Evolutionary conservation across 2,888 invertebrate genomes (phyloP).

Genomic region (Sussaba pulchella): DNA sequence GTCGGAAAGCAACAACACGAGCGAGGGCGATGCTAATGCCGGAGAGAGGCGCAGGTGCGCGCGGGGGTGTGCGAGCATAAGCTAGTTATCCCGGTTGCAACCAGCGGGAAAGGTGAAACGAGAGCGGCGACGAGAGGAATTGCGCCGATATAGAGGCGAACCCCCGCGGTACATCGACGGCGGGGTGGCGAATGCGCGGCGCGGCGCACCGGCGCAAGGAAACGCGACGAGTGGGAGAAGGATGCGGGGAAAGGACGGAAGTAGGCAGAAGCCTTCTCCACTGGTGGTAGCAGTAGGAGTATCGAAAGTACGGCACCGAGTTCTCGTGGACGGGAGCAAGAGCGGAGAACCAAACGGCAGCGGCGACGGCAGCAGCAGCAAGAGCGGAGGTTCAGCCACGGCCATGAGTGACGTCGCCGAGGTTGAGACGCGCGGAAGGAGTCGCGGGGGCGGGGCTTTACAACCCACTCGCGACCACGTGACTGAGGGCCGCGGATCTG

Average conservation of each 20-base stretch:
- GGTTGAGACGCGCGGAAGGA: constrained; percentile 75
- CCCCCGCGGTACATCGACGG: constrained; percentile 43
- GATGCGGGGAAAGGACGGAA: constrained; percentile 38
- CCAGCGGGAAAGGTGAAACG: constrained; percentile 19
- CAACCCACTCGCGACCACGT: constrained; percentile 77
- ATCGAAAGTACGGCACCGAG: constrained; percentile 42
- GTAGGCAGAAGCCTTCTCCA: constrained; percentile 55
- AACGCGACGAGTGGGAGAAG: constrained; percentile 35
- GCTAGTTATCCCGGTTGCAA: constrained; percentile 16
- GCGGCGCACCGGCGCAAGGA: constrained; percentile 43
- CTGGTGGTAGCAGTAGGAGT: too few species aligned
- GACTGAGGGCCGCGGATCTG: constrained; percentile 67
- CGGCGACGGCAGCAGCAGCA: constrained; percentile 72
- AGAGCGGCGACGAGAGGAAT: constrained; percentile 43
- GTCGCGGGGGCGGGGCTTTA: constrained; percentile 85
- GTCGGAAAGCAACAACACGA: constrained; percentile 53
- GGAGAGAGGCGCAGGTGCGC: constrained; percentile 75
- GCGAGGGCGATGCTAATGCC: constrained; percentile 65
- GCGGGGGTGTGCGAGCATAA: constrained; percentile 61
- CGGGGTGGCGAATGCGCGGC: too few species aligned
- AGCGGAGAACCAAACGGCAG: constrained; percentile 73
- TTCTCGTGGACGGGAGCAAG: constrained; percentile 58
- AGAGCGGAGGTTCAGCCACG: constrained; percentile 78
- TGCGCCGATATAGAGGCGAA: too few species aligned
- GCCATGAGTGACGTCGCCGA: constrained; percentile 82